Evolutionary conservation across 2,888 invertebrate species (phyloP), one percentile per base, ranked within the genome.

Genomic region (Trichopria drosophilae): DNA sequence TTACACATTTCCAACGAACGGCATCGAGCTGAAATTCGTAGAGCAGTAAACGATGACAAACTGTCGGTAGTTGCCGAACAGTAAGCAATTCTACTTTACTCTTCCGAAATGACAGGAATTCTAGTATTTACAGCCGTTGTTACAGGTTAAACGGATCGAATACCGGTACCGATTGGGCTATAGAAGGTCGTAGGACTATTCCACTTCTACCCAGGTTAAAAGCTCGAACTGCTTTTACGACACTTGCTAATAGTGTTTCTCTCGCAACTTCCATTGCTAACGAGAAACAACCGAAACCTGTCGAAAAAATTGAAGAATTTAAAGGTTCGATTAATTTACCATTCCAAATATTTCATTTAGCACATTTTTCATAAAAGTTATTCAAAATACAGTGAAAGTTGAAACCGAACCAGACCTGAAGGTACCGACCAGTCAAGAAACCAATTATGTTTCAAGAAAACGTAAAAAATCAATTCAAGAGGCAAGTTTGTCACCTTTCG

Each of bases 1-100:
- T 83, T 88, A 75, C 90, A 91, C 77, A 93, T 95, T 76, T 87
- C 91, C 55, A 85, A 86, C 72, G 95, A 95, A 76, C 82, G 95
- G 64, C 94, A 95, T 78, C 86, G 90, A 68, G 93, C 93, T 46
- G 95, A 95, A 80, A 85, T 93, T 64, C 83, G 94, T 64, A 83
- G 94, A 76, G 94, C 91, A 66, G 88, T 91, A 48, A 94, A 93
- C 78, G 94, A 94, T 79, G 93, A 95, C 75, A 84, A 88, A 75
- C 80, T 94, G 63, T 84, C 87, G 62, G 89, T 91, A 49, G 90
- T 95, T 75, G 93, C 94, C 64, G 88, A 93, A 73, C 87, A 87
- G 94, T 94, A 81, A 84, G 85, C 80, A 24, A 22, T 23, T 40
- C 22, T 24, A 3, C n/a, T n/a, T 16, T 22, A 26, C 22, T 19